phyloP scores from a whole-genome alignment of 1,140 invertebrate species.

The Drosophila nigromelanica region DNA sequence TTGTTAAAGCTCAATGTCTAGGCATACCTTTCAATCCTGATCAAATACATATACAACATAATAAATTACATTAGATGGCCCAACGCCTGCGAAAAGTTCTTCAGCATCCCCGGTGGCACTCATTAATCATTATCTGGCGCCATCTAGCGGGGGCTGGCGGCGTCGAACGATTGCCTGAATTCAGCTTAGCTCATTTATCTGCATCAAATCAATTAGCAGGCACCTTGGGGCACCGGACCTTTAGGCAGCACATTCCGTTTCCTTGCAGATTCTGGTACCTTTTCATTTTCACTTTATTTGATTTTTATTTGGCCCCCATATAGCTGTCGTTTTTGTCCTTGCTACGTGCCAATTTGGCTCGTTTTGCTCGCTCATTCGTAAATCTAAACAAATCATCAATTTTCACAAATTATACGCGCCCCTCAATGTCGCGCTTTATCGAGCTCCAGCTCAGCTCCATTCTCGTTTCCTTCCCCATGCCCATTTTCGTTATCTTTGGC shows the following conservation, averaged over 20 bases:
- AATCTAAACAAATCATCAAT: conserved; percentile 83
- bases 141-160: conserved; percentile 28
- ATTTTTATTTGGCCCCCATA: conserved; percentile 1
- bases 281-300: conserved; percentile 48
- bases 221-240: conserved; percentile 57
- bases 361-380: conserved; percentile 80
- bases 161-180: conserved; percentile 16
- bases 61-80: conserved; percentile 26
- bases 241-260: conserved; percentile 31
- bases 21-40: not conserved
- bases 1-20: conserved; percentile 29
- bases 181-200: conserved; percentile 72
- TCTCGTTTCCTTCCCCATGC: conserved; percentile 1
- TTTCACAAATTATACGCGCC: conserved; percentile 80
- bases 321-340: conserved; percentile 38
- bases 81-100: conserved; percentile 22
- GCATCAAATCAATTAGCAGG: conserved; percentile 76
- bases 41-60: conserved; percentile 1
- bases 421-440: not conserved
- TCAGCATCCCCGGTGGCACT: conserved; percentile 4
- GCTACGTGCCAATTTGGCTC: conserved; percentile 79
- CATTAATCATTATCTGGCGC: conserved; percentile 75
- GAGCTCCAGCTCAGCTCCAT: not conserved
- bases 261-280: conserved; percentile 30
- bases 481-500: conserved; percentile 21